A percentile compares a stretch with the other conserved stretches of the same genome.
phyloP scores from a whole-genome alignment of 2,888 invertebrate genomes.

The Busseola fusca region DNA sequence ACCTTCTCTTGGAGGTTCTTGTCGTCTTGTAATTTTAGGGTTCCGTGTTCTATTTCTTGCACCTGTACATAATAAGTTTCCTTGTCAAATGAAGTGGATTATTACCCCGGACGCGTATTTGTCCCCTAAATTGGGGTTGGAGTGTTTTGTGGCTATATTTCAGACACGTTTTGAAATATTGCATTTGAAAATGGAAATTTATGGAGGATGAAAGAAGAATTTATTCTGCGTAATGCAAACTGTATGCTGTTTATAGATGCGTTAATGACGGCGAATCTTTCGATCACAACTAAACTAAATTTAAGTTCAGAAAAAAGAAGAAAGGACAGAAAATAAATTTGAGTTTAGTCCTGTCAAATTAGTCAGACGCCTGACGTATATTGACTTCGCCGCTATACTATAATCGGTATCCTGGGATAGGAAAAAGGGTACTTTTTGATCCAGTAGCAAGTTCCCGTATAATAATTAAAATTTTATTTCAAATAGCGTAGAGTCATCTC shows the following conservation, averaged over 20 bases:
- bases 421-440: background rate
- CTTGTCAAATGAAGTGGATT: conserved; percentile 60
- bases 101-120: conserved; percentile 45
- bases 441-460: background rate
- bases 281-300: no score
- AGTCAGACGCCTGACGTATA: no score
- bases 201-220: background rate
- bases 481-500: no score
- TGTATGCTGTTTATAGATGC: no score
- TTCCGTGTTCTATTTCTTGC: conserved; percentile 51
- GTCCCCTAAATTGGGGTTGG: conserved; percentile 37
- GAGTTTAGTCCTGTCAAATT: no score
- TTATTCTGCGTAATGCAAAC: background rate
- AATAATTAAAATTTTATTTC: no score
- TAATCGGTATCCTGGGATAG: background rate
- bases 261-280: no score
- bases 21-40: conserved; percentile 53
- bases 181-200: background rate
- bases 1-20: conserved; percentile 49
- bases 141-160: conserved; percentile 21
- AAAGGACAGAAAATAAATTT: no score
- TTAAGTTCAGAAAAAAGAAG: no score
- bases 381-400: no score
- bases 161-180: conserved; percentile 8
- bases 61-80: conserved; percentile 57